Base-by-base conservation (phyloP, 2,113 vertebrate species). In the Brachirus orientalis region DNA sequence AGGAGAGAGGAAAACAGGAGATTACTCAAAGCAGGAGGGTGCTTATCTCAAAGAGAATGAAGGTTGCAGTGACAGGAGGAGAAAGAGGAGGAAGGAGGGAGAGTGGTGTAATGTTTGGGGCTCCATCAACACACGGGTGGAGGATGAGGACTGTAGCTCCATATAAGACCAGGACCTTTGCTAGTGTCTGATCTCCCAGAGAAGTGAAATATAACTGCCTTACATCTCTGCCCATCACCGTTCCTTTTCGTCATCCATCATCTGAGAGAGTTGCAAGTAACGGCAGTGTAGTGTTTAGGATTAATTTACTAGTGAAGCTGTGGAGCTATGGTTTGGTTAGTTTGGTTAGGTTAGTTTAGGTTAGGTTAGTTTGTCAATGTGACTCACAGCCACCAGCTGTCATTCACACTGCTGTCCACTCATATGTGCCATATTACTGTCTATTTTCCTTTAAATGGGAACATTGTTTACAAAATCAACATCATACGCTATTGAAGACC, bases 31-130 rank as follows among this genome's bases (percentile, higher is more conserved):
- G 52, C 33, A 55, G 52, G 9, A 7, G 51, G 45, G 55, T 50
- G 71, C 77, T 89, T 84, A 84, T 87, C 74, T 81, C 57, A 72
- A 69, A 79, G 61, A 36, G 54, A 80, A 72, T 60, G 60, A 62
- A 13, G 54, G 69, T 63, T 58, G 62, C 45, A 35, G 64, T 41
- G 63, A 60, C 12, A 16, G 7, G 16, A 9, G 28, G 45, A 55
- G 56, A 69, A 33, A 50, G 18, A 48, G 22, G 22, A 46, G 47
- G 35, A 37, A 33, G 47, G 45, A 55, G 55, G 36, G n/a, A 47
- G 47, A 52, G 36, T 6, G 46, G 35, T 61, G 62, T 5, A 48
- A 41, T 65, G 71, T 69, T 72, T 70, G 48, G 47, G 58, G 50
- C 14, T 17, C 64, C 61, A 44, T 38, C 45, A 62, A 19, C 16